Conservation (phyloP, 1,140 invertebrate species). For the Glossosoma conforme region DNA sequence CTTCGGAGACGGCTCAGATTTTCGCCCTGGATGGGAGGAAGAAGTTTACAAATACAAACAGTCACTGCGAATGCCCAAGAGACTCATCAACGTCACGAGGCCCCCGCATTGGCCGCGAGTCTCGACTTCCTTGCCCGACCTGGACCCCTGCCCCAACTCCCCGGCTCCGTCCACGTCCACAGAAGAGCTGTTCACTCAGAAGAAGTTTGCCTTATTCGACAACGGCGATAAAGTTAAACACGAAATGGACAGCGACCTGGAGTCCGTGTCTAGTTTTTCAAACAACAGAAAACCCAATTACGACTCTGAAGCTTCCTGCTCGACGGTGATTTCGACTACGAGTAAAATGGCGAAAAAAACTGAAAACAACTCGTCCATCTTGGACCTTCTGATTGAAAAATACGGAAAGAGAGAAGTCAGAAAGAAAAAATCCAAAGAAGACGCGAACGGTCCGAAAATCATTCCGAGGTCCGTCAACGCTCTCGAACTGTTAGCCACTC, state of each 20-base stretch:
- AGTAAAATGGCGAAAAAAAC: constrained; percentile 44
- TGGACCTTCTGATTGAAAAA: constrained; percentile 60
- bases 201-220: constrained; percentile 34
- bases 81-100: constrained; percentile 68
- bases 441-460: constrained; percentile 46
- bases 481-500: constrained; percentile 58
- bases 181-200: constrained; percentile 34
- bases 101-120: constrained; percentile 53
- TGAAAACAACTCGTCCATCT: constrained; percentile 58
- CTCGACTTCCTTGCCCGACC: constrained; percentile 69
- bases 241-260: constrained; percentile 58
- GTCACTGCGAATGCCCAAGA: constrained; percentile 70
- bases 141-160: constrained; percentile 62
- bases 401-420: constrained; percentile 54
- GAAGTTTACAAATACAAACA: constrained; percentile 76
- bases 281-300: constrained; percentile 54
- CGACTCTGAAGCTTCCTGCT: constrained; percentile 63
- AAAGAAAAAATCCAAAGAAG: constrained; percentile 52
- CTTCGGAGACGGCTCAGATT: constrained; percentile 69
- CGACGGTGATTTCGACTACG: constrained; percentile 51
- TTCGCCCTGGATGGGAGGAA: constrained; percentile 72
- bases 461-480: constrained; percentile 50
- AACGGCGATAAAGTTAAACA: constrained; percentile 42
- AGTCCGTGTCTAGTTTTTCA: constrained; percentile 62
- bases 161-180: constrained; percentile 57